phyloP scores from a whole-genome alignment of 2,113 vertebrate genomes.

The Donacobius atricapilla region DNA sequence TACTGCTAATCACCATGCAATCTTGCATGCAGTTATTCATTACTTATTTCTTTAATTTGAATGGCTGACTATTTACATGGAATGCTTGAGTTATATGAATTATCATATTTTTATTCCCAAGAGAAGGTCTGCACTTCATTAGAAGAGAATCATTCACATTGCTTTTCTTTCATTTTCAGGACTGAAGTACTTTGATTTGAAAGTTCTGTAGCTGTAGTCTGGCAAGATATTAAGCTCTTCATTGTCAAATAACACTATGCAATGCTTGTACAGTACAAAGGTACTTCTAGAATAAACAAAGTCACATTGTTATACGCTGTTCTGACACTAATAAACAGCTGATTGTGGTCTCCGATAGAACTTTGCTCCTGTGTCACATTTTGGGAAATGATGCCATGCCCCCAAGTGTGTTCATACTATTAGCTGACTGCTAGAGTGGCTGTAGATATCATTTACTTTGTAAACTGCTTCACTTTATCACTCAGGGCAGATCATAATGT shows the following conservation, averaged over 20 bases:
- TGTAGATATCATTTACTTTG: constrained; percentile 53
- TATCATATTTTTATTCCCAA: constrained; percentile 11
- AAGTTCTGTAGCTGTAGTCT: constrained; percentile 10
- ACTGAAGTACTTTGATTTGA: constrained; percentile 23
- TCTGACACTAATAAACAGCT: constrained; percentile 54
- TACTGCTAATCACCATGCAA: constrained; percentile 52
- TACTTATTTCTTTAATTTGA: constrained; percentile 59
- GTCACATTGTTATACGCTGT: constrained; percentile 6
- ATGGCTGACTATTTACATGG: constrained; percentile 31
- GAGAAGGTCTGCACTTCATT: neutral
- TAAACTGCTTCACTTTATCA: constrained; percentile 58
- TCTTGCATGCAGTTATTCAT: constrained; percentile 55
- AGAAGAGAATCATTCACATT: neutral
- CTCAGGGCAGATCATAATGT: constrained; percentile 33
- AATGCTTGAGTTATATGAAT: constrained; percentile 23
- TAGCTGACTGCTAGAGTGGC: constrained; percentile 46
- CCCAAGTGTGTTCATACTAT: constrained; percentile 26
- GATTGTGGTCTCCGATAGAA: constrained; percentile 6
- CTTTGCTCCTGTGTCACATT: constrained; percentile 37
- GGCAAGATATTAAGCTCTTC: neutral
- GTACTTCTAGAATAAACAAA: constrained; percentile 36
- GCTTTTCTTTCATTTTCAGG: constrained; percentile 56
- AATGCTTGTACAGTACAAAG: neutral
- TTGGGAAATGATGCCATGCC: constrained; percentile 36
- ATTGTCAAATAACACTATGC: neutral